Evolutionary conservation across 2,113 vertebrate species (phyloP).

Genomic region (Hiodon tergisus): DNA sequence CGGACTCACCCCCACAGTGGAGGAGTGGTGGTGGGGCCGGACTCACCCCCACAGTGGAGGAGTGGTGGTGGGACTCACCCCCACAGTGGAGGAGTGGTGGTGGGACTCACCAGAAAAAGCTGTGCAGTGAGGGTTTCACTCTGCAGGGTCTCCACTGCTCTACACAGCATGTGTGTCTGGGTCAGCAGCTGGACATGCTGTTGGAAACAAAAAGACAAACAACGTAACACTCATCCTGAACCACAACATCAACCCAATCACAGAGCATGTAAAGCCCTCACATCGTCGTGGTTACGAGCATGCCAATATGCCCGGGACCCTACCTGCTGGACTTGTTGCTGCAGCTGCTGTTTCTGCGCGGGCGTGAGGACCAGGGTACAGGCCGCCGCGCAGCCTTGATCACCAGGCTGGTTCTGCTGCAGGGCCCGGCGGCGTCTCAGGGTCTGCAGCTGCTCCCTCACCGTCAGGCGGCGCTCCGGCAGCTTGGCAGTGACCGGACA

Average conservation of each 20-base stretch:
- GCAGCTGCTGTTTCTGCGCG: constrained; percentile 63
- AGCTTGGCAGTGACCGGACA: constrained; percentile 64
- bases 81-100: not conserved
- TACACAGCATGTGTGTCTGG: constrained; percentile 77
- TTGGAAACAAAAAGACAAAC: not conserved
- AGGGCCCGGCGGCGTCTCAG: constrained; percentile 61
- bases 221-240: not conserved
- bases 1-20: no score
- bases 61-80: not conserved
- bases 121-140: constrained; percentile 69
- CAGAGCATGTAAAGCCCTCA: not conserved
- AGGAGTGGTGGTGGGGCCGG: not conserved
- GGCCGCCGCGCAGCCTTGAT: constrained; percentile 2
- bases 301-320: no score
- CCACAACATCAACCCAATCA: not conserved
- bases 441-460: constrained; percentile 76
- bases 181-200: constrained; percentile 89
- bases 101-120: constrained; percentile 78
- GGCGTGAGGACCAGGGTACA: constrained; percentile 47
- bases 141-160: constrained; percentile 62
- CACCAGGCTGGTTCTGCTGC: constrained; percentile 42
- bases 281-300: not conserved
- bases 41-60: not conserved
- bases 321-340: constrained; percentile 92
- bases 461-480: constrained; percentile 69